phyloP scores from a whole-genome alignment of 1,140 invertebrate genomes.

The Drosophila sucinea region DNA sequence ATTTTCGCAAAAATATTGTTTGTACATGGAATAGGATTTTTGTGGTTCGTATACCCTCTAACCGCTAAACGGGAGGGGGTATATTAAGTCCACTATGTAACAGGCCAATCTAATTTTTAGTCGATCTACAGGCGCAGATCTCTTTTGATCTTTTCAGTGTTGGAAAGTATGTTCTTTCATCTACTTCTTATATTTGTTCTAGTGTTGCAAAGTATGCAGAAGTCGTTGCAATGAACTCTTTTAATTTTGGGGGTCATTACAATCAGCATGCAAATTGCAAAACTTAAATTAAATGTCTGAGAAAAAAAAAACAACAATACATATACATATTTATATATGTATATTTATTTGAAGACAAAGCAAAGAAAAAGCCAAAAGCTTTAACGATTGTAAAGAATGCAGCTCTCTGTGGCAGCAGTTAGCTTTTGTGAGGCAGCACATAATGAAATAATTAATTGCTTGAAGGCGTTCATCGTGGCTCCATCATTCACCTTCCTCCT shows the following conservation, averaged over 20 bases:
- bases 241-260: constrained; percentile 46
- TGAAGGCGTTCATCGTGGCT: constrained; percentile 28
- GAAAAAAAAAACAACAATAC: constrained; percentile 32
- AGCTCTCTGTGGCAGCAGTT: constrained; percentile 17
- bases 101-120: no score
- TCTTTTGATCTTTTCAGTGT: no score
- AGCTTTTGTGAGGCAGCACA: constrained; percentile 52
- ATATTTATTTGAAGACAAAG: background rate
- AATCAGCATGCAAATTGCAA: constrained; percentile 73
- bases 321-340: background rate
- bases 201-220: background rate
- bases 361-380: background rate
- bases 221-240: background rate
- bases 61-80: no score
- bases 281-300: constrained; percentile 77
- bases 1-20: constrained; percentile 26
- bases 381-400: background rate
- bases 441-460: constrained; percentile 72
- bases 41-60: background rate
- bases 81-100: no score
- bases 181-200: no score
- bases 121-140: no score
- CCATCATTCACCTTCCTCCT: no score
- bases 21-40: constrained; percentile 27
- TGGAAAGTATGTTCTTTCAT: no score